Evolutionary conservation across 2,797 vertebrate genomes (phyloP).

Genomic region (Chelonia mydas): DNA sequence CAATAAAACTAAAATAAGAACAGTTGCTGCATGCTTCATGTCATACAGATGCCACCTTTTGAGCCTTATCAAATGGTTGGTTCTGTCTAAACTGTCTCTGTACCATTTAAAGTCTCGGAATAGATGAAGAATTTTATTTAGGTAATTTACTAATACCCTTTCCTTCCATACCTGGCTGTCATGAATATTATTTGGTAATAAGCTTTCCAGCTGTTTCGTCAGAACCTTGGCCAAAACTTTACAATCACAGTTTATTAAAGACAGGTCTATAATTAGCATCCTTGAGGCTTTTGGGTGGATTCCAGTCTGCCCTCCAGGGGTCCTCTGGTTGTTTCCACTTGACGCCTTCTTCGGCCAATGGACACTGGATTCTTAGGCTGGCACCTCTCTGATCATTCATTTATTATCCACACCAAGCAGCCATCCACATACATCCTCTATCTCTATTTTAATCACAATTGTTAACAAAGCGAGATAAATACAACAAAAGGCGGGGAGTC

Average conservation of each 20-base stretch:
- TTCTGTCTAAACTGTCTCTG: not conserved
- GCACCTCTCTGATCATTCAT: no score
- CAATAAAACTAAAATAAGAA: not conserved
- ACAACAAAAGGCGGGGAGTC: no score
- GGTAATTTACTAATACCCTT: not conserved
- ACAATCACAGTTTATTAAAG: conserved; percentile 14
- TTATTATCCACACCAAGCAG: no score
- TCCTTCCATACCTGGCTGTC: conserved; percentile 1
- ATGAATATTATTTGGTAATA: conserved; percentile 33
- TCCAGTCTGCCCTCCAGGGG: no score
- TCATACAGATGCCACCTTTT: not conserved
- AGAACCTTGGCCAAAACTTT: conserved; percentile 25
- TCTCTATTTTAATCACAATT: no score
- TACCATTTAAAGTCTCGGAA: not conserved
- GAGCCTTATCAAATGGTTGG: not conserved
- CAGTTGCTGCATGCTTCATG: not conserved
- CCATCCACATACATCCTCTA: no score
- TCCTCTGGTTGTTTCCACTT: no score
- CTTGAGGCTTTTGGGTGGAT: no score
- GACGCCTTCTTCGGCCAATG: no score
- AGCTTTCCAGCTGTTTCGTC: conserved; percentile 37
- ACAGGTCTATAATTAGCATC: conserved; percentile 13
- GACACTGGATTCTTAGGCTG: no score
- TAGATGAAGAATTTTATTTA: not conserved
- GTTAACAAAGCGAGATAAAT: no score